Conservation (phyloP, 1,140 invertebrate species). For the Drosophila murphyi region DNA sequence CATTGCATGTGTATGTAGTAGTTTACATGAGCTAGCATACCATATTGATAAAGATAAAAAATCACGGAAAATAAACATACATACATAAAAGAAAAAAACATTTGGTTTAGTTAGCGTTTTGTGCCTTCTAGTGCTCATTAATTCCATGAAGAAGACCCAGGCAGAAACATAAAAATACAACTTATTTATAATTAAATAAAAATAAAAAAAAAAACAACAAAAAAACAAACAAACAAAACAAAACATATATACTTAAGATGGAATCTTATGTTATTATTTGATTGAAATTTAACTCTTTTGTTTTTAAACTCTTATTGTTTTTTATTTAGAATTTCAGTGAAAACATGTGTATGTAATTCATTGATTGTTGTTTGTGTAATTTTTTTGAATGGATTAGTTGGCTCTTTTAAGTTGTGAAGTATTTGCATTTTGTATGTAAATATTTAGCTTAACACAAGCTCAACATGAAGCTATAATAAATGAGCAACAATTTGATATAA, state of each 20-base stretch:
- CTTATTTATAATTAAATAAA: slow-evolving; percentile 7
- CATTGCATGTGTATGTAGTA: slow-evolving; percentile 33
- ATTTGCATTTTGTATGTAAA: slow-evolving; percentile 50
- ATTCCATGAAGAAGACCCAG: slow-evolving; percentile 48
- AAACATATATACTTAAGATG: slow-evolving; percentile 29
- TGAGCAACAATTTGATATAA: slow-evolving; percentile 39
- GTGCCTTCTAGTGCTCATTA: slow-evolving; percentile 61
- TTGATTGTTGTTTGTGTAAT: slow-evolving; percentile 19
- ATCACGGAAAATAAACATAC: slow-evolving; percentile 18
- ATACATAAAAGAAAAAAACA: slow-evolving; percentile 16
- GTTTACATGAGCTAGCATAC: slow-evolving; percentile 28
- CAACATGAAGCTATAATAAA: slow-evolving; percentile 43
- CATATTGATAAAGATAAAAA: slow-evolving; percentile 20
- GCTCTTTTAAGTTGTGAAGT: slow-evolving; percentile 16
- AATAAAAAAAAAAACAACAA: neutral
- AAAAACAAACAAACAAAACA: neutral
- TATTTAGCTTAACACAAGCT: slow-evolving; percentile 49
- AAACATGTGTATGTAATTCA: slow-evolving; percentile 16
- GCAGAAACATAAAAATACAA: slow-evolving; percentile 37
- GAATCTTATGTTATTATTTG: slow-evolving; percentile 17
- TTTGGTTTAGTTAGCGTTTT: slow-evolving; percentile 58
- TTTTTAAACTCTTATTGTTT: slow-evolving; percentile 3
- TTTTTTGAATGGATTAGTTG: slow-evolving; percentile 10
- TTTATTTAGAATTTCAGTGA: neutral
- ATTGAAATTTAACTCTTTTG: neutral